phyloP scores from a whole-genome alignment of 2,888 invertebrate genomes.

The Drosophila incognita region DNA sequence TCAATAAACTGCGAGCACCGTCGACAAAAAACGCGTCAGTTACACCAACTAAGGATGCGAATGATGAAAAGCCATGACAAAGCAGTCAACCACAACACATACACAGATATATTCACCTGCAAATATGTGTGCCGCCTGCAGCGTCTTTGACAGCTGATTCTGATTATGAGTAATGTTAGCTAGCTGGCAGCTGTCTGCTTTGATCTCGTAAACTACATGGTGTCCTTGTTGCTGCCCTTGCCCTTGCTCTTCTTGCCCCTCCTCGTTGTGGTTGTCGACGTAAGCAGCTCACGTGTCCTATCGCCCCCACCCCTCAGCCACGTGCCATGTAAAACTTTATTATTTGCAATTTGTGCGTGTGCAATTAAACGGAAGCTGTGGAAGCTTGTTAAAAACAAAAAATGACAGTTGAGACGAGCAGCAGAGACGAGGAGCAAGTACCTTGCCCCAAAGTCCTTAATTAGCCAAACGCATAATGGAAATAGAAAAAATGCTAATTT shows the following conservation, averaged over 20 bases:
- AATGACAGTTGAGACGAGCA: conserved; percentile 11
- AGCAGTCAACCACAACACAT: conserved; percentile 16
- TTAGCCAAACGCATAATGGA: conserved; percentile 21
- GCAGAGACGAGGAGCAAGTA: conserved; percentile 4
- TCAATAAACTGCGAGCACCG: conserved; percentile 55
- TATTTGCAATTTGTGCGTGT: conserved; percentile 21
- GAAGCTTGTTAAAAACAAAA: conserved; percentile 7
- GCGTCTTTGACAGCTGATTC: conserved; percentile 42
- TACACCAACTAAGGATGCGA: conserved; percentile 37
- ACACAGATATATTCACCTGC: neutral
- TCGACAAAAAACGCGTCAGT: conserved; percentile 38
- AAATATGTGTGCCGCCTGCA: conserved; percentile 24
- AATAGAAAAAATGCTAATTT: neutral
- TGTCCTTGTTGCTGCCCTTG: conserved; percentile 9
- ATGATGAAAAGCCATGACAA: conserved; percentile 50
- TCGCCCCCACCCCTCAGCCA: neutral
- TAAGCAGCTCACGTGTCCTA: conserved; percentile 20
- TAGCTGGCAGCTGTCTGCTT: conserved; percentile 35
- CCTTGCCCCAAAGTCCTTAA: conserved; percentile 3
- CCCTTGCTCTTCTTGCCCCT: neutral
- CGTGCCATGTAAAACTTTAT: conserved; percentile 7
- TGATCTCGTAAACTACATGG: conserved; percentile 40
- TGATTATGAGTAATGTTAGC: conserved; percentile 37
- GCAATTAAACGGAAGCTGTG: conserved; percentile 28
- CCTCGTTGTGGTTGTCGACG: conserved; percentile 3